phyloP scores from a whole-genome alignment of 2,888 invertebrate species.

The Anthrax anthrax region DNA sequence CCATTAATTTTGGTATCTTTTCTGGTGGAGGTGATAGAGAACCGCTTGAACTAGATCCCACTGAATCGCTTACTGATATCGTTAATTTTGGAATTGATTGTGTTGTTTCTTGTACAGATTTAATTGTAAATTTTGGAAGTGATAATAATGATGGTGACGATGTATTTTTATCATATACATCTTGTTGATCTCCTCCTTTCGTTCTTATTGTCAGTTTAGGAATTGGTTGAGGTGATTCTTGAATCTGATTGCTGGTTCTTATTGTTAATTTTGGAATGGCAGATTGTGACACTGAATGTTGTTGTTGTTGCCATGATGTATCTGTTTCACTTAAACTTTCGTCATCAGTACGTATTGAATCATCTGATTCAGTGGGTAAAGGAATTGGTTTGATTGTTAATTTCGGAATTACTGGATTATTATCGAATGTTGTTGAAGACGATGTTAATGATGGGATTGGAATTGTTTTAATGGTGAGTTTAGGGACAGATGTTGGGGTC shows the following conservation, averaged over 20 bases:
- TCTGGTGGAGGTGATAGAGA: constrained; percentile 16
- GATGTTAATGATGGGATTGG: constrained; percentile 17
- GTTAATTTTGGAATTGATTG: constrained; percentile 37
- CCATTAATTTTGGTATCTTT: constrained; percentile 24
- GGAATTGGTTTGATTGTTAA: constrained; percentile 23
- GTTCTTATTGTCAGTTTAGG: constrained; percentile 13
- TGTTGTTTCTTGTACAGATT: constrained; percentile 9
- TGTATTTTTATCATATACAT: not conserved
- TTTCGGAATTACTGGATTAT: constrained; percentile 21
- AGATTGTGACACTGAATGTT: constrained; percentile 15
- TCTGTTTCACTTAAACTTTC: constrained; percentile 13
- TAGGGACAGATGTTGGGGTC: constrained; percentile 36
- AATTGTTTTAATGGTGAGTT: constrained; percentile 43
- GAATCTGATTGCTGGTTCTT: constrained; percentile 21
- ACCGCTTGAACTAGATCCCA: not conserved
- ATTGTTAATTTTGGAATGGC: constrained; percentile 35
- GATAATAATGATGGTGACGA: constrained; percentile 2
- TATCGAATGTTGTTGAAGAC: constrained; percentile 12
- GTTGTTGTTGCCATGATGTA: constrained; percentile 19
- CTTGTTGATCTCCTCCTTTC: constrained; percentile 6
- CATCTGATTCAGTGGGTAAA: not conserved
- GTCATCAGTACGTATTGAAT: constrained; percentile 1
- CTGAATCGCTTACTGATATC: constrained; percentile 32
- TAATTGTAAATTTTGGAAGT: constrained; percentile 17
- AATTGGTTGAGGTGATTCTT: constrained; percentile 11